Evolutionary conservation across 2,113 vertebrate genomes (phyloP).

Genomic region (Pseudorhombus dupliciocellatus): DNA sequence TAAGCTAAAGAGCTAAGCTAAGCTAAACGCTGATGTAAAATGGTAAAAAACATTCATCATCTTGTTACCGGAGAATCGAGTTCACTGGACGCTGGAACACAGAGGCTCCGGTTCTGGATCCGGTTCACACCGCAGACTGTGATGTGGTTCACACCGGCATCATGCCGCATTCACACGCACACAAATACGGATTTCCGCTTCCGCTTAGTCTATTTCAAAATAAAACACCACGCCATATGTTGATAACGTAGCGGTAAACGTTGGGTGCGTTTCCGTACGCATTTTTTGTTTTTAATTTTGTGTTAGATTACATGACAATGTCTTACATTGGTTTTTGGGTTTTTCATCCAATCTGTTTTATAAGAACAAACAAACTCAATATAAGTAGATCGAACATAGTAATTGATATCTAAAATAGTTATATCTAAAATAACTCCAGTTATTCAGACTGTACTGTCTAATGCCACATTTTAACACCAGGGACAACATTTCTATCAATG

Average conservation of each 20-base stretch:
- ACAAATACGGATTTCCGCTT: not conserved
- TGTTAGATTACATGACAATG: too few species aligned
- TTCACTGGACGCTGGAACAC: constrained; percentile 12
- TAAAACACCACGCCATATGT: constrained; percentile 18
- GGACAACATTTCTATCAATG: too few species aligned
- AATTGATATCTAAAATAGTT: too few species aligned
- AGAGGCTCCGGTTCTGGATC: constrained; percentile 21
- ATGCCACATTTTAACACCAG: too few species aligned
- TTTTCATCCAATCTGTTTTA: too few species aligned
- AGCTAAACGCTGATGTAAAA: not conserved
- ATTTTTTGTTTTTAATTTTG: not conserved
- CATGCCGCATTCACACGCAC: not conserved
- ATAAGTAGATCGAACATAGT: too few species aligned
- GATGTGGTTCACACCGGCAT: constrained; percentile 15
- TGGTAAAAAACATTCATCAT: not conserved
- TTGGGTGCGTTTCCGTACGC: not conserved
- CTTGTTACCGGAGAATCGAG: not conserved
- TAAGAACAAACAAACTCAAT: too few species aligned
- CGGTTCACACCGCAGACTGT: constrained; percentile 30
- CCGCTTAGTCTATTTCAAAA: not conserved
- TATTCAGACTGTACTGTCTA: not conserved
- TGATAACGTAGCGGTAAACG: constrained; percentile 2
- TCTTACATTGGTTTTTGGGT: too few species aligned
- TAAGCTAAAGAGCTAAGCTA: not conserved
- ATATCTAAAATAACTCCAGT: too few species aligned